Evolutionary conservation across 2,113 vertebrate genomes (phyloP), one percentile per base, ranked within the genome.

Genomic region (Leucopsar rothschildi): DNA sequence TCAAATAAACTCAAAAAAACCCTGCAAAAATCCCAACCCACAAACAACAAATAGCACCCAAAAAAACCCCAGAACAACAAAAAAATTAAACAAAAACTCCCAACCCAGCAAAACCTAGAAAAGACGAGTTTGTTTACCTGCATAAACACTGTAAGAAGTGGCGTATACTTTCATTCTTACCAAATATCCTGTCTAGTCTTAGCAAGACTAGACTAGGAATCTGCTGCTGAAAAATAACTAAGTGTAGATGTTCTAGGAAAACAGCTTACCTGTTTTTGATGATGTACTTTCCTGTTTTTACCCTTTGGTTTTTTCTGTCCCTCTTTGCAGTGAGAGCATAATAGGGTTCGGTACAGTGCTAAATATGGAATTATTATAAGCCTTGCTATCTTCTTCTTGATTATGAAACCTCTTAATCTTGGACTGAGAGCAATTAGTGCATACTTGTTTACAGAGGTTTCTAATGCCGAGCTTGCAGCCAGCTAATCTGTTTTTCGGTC

Each of bases 321-420:
- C 4, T 75, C 37, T 79, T 71, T 72, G 25, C 28, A 60, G 63
- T 49, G 49, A 68, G n/a, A 64, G 17, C 23, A 31, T 59, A 78
- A 28, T 14, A 53, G 5, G 15, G 27, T 55, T 85, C 31, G 49
- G 9, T 15, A 80, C 31, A 40, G 73, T 2, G 2, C 53, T 64
- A 82, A 71, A 82, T 79, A 59, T 3, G 6, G 66, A 90, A 42
- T 72, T n/a, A 27, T 27, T 88, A 3, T 15, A 69, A 77, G 50
- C 45, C 20, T 65, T 86, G 35, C 22, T 65, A 16, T 71, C 49
- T 64, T 50, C 47, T 64, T 69, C 18, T 47, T 76, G 22, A 29
- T 82, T 90, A 76, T 53, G 85, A 80, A 91, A 69, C 25, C 18
- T 37, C 35, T 88, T 87, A n/a, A 71, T 89, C 29, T 84, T 73